Base-by-base conservation (phyloP, 1,140 invertebrate genomes). In the Pissodes strobi region DNA sequence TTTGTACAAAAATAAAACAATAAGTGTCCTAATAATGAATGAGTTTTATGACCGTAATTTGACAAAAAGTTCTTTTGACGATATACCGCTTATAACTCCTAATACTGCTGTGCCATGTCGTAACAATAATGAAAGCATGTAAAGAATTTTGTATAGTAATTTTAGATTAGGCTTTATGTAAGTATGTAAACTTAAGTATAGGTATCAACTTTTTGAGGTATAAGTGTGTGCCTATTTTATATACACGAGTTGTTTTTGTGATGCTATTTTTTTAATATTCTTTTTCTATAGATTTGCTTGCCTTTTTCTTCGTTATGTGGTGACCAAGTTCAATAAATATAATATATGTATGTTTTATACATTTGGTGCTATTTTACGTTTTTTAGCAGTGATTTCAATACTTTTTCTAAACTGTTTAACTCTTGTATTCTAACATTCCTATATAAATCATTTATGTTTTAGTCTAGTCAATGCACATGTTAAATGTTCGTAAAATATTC, bases 61-160 rank as follows among this genome's bases (percentile, higher is more conserved):
- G 18, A 48, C 10, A 48, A 21, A 45, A 55, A 37, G 13, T n/a
- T 6, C 10, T 58, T 49, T 49, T 58, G n/a, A 58, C 38, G 39
- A 22, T 48, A 58, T 56, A 38, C 55, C 55, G 55, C 55, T 57
- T 57, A 57, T 68, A 68, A 57, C 66, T 70, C 67, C 65, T 74
- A 72, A 74, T 71, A 75, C 70, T 74, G 71, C 72, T 71, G 74
- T 75, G 74, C 74, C 74, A 75, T 75, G 69, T 69, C 66, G 66
- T 70, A 72, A 69, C 58, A 69, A 53, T 48, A 64, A 41, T 66
- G n/a, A 69, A 68, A 69, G 64, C 66, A 72, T 70, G 72, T 73
- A 74, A 71, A 61, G 58, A 61, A 60, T 71, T 72, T 72, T 74
- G 72, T 74, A 75, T 74, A 74, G 69, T 72, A 70, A 64, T 66